Evolutionary conservation across 2,888 invertebrate species (phyloP).

Genomic region (Ptychoptera albimana): DNA sequence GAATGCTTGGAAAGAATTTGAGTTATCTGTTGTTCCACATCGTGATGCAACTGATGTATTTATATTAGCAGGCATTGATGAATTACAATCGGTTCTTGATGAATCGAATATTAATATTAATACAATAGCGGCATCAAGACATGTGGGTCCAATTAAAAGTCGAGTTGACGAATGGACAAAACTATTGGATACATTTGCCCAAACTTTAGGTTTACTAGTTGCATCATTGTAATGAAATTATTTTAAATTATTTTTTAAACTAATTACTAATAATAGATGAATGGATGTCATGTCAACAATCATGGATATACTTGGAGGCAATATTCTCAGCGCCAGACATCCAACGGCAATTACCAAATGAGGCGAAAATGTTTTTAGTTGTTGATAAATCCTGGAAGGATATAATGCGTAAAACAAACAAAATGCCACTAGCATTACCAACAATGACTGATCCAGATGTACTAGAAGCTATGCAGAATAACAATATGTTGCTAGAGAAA

Average conservation of each 20-base stretch:
- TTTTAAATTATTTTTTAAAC: constrained; percentile 2
- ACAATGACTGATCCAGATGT: constrained; percentile 58
- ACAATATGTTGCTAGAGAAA: constrained; percentile 68
- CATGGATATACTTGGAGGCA: constrained; percentile 90
- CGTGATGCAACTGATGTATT: constrained; percentile 72
- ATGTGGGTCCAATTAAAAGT: constrained; percentile 68
- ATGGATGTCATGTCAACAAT: constrained; percentile 76
- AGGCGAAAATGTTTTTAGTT: constrained; percentile 68
- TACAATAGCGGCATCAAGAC: constrained; percentile 73
- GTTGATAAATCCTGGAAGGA: constrained; percentile 88
- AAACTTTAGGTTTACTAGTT: constrained; percentile 70
- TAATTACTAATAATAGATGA: constrained; percentile 41
- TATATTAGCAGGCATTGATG: constrained; percentile 71
- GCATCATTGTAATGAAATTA: constrained; percentile 12
- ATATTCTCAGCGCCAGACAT: constrained; percentile 92
- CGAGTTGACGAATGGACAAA: constrained; percentile 71
- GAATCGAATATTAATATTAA: constrained; percentile 75
- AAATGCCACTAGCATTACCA: constrained; percentile 67
- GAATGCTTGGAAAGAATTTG: constrained; percentile 64
- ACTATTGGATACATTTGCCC: constrained; percentile 60
- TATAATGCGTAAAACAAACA: constrained; percentile 65
- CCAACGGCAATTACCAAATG: constrained; percentile 78
- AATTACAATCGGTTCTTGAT: constrained; percentile 64
- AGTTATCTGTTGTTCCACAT: constrained; percentile 60
- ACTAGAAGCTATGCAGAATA: constrained; percentile 48